A percentile compares a stretch with the other conserved stretches of the same genome.
Evolutionary conservation across 2,888 invertebrate species (phyloP).

Genomic region (Electrophaes corylata): DNA sequence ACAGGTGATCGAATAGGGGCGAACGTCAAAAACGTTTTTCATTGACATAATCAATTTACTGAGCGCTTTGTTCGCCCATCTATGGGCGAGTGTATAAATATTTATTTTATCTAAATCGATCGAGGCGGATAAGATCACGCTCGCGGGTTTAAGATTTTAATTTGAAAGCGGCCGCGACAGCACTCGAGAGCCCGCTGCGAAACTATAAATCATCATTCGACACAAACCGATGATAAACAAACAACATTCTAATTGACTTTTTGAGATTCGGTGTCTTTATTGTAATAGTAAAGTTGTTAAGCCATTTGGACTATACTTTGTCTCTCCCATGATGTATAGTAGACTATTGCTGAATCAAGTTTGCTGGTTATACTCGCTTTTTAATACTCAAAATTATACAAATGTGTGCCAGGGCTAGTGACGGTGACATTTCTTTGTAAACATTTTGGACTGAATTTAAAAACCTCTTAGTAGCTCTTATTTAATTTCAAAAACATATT

Average conservation of each 20-base stretch:
- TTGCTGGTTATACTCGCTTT: no score
- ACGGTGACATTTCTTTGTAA: no score
- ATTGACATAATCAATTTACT: slow-evolving; percentile 81
- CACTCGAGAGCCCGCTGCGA: slow-evolving; percentile 77
- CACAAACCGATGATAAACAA: slow-evolving; percentile 69
- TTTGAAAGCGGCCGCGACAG: slow-evolving; percentile 78
- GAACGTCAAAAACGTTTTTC: slow-evolving; percentile 65
- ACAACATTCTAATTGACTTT: slow-evolving; percentile 81
- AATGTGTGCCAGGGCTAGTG: no score
- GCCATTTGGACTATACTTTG: no score
- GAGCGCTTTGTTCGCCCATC: slow-evolving; percentile 80
- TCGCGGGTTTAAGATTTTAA: slow-evolving; percentile 77
- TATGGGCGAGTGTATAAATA: slow-evolving; percentile 81
- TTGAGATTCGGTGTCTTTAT: slow-evolving; percentile 70
- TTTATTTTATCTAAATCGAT: slow-evolving; percentile 85
- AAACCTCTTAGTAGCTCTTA: no score
- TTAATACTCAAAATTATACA: no score
- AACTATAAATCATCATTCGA: slow-evolving; percentile 80
- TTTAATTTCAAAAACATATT: no score
- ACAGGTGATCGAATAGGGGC: slow-evolving; percentile 70
- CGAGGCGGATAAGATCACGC: slow-evolving; percentile 81
- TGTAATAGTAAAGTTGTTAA: slow-evolving; percentile 30
- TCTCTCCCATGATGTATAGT: no score
- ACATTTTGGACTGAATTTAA: no score
- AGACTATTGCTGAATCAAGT: no score